Percentiles rank a stretch among this genome's conserved stretches.
Evolutionary conservation across 2,113 vertebrate species (phyloP).

Genomic region (Plecturocebus donacophilus): DNA sequence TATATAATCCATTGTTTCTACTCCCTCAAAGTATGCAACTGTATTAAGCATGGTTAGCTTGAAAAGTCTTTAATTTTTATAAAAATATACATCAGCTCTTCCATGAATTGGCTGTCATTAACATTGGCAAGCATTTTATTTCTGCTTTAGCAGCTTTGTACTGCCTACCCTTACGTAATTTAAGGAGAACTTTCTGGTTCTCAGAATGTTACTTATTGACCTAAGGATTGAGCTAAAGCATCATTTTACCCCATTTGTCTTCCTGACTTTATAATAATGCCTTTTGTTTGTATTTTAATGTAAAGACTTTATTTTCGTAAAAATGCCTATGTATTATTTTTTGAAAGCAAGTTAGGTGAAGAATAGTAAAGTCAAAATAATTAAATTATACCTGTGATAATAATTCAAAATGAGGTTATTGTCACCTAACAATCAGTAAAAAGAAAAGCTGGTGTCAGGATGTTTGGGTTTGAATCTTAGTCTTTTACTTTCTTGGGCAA

Average conservation of each 20-base stretch:
- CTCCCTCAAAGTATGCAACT: neutral
- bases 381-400: neutral
- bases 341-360: neutral
- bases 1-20: neutral
- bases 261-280: neutral
- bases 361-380: neutral
- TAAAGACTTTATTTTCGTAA: neutral
- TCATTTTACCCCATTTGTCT: neutral
- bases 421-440: neutral
- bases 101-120: neutral
- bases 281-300: neutral
- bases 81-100: neutral
- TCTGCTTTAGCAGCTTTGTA: neutral
- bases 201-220: neutral
- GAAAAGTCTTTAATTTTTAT: conserved; percentile 19
- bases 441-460: neutral
- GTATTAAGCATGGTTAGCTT: neutral
- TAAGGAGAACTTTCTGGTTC: neutral
- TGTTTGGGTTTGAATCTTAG: neutral
- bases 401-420: neutral
- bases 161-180: neutral
- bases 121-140: neutral
- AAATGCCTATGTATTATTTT: neutral
- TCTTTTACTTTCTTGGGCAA: neutral
- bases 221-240: neutral